Evolutionary conservation across 1,140 invertebrate genomes (phyloP).

Genomic region (Drosophila aff.): DNA sequence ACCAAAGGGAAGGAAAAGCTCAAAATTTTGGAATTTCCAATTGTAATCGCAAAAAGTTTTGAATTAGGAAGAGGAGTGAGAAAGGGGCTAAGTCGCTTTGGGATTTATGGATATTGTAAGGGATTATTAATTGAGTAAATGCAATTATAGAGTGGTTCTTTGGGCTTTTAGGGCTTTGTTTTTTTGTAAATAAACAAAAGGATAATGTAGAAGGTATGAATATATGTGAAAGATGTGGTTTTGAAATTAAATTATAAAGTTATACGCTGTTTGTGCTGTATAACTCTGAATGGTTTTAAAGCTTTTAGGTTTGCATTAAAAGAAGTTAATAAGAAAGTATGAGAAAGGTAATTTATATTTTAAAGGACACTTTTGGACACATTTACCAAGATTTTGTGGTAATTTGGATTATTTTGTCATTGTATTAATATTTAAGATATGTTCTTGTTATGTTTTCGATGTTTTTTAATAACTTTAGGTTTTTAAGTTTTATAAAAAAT

Average conservation of each 20-base stretch:
- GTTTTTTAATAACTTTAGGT: no score
- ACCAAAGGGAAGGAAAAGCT: not conserved
- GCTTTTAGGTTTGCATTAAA: no score
- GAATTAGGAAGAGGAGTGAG: not conserved
- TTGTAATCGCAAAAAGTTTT: constrained; percentile 28
- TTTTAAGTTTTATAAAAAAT: no score
- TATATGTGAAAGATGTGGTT: not conserved
- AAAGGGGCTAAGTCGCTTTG: not conserved
- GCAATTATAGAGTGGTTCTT: not conserved
- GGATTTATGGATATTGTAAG: not conserved
- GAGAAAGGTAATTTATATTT: no score
- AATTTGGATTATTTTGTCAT: no score
- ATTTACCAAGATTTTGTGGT: no score
- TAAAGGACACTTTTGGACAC: no score
- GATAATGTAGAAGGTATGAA: not conserved
- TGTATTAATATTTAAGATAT: no score
- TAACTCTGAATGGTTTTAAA: not conserved
- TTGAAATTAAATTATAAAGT: not conserved
- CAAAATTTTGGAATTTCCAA: not conserved
- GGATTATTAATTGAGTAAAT: constrained; percentile 7
- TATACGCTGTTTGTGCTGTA: not conserved
- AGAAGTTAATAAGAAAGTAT: no score
- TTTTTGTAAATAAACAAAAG: not conserved
- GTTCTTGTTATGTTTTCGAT: no score
- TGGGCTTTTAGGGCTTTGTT: not conserved